These are phyloP conservation scores for Aphis gossypii DNA, from an alignment of 1,140 invertebrate species.

Conservation along the genomic window DNA sequence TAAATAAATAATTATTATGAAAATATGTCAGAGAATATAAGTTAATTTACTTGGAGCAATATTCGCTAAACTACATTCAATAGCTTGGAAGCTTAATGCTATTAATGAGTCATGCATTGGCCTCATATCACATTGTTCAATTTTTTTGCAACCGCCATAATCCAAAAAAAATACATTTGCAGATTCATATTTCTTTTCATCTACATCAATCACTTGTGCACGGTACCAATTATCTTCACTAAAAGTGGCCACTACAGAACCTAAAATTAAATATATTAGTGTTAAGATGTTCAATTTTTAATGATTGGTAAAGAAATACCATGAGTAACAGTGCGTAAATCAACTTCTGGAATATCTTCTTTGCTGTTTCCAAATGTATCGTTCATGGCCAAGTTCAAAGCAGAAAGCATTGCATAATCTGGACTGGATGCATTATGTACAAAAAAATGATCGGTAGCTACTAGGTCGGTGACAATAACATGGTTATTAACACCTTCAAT, in stretches of 20 bases:
- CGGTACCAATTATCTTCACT: constrained; percentile 86
- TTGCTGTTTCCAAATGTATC: constrained; percentile 60
- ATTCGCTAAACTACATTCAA: constrained; percentile 90
- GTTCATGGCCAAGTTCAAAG: constrained; percentile 79
- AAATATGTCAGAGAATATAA: neutral
- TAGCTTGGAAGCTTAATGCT: constrained; percentile 92
- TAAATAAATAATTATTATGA: neutral
- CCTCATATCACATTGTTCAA: constrained; percentile 77
- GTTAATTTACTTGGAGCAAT: constrained; percentile 71
- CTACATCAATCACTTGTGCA: constrained; percentile 79
- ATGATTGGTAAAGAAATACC: neutral
- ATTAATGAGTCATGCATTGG: constrained; percentile 93
- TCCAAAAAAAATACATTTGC: constrained; percentile 89
- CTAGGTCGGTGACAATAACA: constrained; percentile 83
- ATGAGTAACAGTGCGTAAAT: constrained; percentile 40
- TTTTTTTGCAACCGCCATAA: constrained; percentile 87
- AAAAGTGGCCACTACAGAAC: constrained; percentile 85
- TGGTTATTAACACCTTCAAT: constrained; percentile 85
- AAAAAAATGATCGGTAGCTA: constrained; percentile 87
- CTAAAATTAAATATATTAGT: constrained; percentile 69
- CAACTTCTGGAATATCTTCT: constrained; percentile 48
- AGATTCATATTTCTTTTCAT: constrained; percentile 71
- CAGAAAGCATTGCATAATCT: constrained; percentile 80
- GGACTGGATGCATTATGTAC: constrained; percentile 94
- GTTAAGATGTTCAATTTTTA: constrained; percentile 47